These are phyloP conservation scores for Ennomos erosarius DNA, from an alignment of 2,888 invertebrate genomes.

Conservation along the genomic window DNA sequence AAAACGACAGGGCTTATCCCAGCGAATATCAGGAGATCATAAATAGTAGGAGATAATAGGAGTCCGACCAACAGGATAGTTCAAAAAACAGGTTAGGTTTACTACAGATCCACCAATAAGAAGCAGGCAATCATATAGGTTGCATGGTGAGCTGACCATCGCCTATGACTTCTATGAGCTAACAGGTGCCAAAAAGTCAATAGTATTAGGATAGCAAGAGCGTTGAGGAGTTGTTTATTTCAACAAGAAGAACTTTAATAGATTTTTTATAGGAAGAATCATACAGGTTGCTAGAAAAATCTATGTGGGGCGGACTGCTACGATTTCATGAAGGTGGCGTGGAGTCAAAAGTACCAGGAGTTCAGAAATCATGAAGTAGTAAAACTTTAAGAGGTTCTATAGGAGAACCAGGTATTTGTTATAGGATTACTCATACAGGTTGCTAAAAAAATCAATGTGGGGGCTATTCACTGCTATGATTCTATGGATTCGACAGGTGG, in stretches of 20 bases:
- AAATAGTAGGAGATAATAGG: not conserved
- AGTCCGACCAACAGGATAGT: not conserved
- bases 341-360: slow-evolving; percentile 14
- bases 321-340: slow-evolving; percentile 1
- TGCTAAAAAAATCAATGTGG: no score
- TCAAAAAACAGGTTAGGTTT: slow-evolving; percentile 7
- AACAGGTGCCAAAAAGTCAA: slow-evolving; percentile 16
- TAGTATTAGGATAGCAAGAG: slow-evolving; percentile 10
- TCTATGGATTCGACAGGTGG: slow-evolving; percentile 9
- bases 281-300: no score
- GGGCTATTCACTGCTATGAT: no score
- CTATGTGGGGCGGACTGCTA: no score
- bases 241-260: no score
- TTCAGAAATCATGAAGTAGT: not conserved
- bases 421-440: no score
- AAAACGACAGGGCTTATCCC: slow-evolving; percentile 1
- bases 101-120: not conserved
- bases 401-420: not conserved
- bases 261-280: no score
- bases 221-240: not conserved
- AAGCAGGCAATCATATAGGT: not conserved
- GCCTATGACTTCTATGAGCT: not conserved
- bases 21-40: slow-evolving; percentile 17
- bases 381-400: not conserved
- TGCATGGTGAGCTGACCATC: slow-evolving; percentile 1